Conservation (phyloP, 2,888 invertebrate genomes). For the Diplolepis rosae region DNA sequence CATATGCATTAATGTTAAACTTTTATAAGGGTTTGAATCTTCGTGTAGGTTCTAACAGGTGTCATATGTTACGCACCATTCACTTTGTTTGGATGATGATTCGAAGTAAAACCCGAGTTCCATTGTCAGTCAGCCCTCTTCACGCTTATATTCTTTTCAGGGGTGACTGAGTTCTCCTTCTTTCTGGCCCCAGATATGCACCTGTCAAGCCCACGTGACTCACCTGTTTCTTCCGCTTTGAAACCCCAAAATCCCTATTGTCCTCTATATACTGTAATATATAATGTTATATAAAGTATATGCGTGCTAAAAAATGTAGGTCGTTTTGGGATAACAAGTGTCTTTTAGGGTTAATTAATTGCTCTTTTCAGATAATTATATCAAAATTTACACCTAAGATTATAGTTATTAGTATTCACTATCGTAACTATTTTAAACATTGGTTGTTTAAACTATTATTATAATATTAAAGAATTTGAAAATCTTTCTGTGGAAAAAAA, state of each 20-base stretch:
- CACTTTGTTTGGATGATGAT: background rate
- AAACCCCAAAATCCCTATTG: slow-evolving; percentile 8
- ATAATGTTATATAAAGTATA: background rate
- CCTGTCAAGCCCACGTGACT: background rate
- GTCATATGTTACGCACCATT: slow-evolving; percentile 12
- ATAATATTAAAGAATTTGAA: no score
- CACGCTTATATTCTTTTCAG: background rate
- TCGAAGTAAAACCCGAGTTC: slow-evolving; percentile 7
- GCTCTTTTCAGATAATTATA: background rate
- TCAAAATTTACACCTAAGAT: no score
- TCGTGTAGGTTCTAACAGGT: slow-evolving; percentile 6
- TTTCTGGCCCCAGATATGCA: background rate
- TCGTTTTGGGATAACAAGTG: background rate
- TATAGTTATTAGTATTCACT: no score
- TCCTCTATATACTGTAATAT: background rate
- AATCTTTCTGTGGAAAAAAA: no score
- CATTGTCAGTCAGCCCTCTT: slow-evolving; percentile 17
- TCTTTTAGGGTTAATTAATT: background rate
- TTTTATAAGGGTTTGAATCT: background rate
- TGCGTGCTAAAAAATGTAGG: background rate
- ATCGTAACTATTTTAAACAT: no score
- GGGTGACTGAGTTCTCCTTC: background rate
- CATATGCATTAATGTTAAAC: background rate
- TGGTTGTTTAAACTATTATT: no score
- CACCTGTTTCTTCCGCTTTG: background rate